Evolutionary conservation across 2,113 vertebrate genomes (phyloP).

Genomic region (Onychostruthus taczanowskii): DNA sequence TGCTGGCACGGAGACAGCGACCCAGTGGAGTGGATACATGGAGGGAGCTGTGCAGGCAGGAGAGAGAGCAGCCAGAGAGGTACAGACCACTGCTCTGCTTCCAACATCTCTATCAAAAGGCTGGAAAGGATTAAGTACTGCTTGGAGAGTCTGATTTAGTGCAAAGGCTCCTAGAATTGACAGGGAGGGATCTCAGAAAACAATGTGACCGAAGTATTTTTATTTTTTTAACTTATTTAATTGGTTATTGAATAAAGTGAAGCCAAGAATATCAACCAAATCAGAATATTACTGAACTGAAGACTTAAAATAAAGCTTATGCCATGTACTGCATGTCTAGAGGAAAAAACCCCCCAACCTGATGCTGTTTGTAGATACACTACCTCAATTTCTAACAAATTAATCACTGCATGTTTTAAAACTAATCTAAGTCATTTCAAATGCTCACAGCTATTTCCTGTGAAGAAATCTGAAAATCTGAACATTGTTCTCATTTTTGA

Average conservation of each 20-base stretch:
- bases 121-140: background rate
- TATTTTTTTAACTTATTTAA: background rate
- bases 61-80: conserved; percentile 83
- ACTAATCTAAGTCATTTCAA: background rate
- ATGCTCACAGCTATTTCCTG: background rate
- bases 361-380: background rate
- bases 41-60: conserved; percentile 83
- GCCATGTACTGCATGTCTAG: background rate
- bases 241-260: background rate
- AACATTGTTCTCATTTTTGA: background rate
- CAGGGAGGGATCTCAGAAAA: background rate
- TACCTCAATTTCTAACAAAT: background rate
- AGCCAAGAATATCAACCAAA: background rate
- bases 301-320: background rate
- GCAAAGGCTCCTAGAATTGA: background rate
- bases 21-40: conserved; percentile 85
- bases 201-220: background rate
- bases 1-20: conserved; percentile 84
- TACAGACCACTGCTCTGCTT: conserved; percentile 27
- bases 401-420: background rate
- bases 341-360: background rate
- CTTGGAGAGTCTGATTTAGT: background rate
- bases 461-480: background rate
- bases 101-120: background rate
- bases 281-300: background rate